phyloP scores from a whole-genome alignment of 2,888 invertebrate species.

The Sminthurides aquaticus region DNA sequence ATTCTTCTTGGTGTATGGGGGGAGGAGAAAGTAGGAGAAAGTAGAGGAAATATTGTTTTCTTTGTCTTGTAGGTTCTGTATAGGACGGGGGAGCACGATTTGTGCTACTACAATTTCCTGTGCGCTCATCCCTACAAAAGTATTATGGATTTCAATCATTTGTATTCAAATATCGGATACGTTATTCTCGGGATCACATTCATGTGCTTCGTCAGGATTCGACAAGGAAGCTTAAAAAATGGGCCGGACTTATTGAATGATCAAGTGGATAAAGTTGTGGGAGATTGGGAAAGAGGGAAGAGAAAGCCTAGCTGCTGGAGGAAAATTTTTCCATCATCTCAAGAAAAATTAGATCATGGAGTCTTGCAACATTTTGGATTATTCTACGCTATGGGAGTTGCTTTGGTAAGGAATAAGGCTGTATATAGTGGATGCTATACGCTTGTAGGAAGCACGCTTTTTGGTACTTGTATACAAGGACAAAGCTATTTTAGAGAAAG shows the following conservation, averaged over 20 bases:
- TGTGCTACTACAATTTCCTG: conserved; percentile 40
- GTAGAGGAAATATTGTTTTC: not conserved
- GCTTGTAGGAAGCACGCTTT: too few relatives aligned
- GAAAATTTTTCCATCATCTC: conserved; percentile 1
- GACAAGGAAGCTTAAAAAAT: conserved; percentile 24
- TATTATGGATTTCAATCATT: conserved; percentile 39
- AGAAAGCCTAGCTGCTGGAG: not conserved
- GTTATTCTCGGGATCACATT: conserved; percentile 36
- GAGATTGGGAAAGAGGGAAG: not conserved
- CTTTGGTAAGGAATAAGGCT: conserved; percentile 15
- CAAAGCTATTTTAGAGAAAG: too few relatives aligned
- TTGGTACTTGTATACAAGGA: too few relatives aligned
- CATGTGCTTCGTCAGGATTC: conserved; percentile 31
- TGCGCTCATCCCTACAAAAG: conserved; percentile 34
- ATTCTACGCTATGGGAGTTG: conserved; percentile 37
- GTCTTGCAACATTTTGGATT: conserved; percentile 36
- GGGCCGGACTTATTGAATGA: not conserved
- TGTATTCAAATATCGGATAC: conserved; percentile 39
- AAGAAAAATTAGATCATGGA: conserved; percentile 31
- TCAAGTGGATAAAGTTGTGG: not conserved
- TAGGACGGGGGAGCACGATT: conserved; percentile 36
- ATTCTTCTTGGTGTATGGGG: too few relatives aligned
- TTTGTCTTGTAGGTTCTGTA: conserved; percentile 28
- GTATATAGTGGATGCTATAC: not conserved
- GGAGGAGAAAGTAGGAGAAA: too few relatives aligned